Evolutionary conservation across 35 echinoderm and acorn worm species (phyloP).

Genomic region (Acanthaster planci): DNA sequence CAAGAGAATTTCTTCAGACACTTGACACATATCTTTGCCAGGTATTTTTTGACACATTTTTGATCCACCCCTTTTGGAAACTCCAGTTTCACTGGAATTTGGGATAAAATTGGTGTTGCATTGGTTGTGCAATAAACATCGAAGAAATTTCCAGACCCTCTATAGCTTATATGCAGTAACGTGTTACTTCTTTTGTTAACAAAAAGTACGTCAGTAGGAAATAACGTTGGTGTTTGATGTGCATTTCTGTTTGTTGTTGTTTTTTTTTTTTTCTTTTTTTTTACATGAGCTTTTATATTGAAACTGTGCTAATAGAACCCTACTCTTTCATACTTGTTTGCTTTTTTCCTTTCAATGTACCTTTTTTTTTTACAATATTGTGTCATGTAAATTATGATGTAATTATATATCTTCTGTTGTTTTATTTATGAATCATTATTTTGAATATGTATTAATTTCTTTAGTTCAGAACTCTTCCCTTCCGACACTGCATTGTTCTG

Average conservation of each 20-base stretch:
- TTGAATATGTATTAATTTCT: not conserved
- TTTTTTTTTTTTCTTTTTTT: not conserved
- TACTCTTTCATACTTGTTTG: not conserved
- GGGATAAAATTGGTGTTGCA: no score
- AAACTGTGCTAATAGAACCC: conserved; percentile 17
- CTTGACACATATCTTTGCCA: no score
- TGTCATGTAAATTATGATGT: not conserved
- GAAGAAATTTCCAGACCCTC: no score
- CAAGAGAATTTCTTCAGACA: no score
- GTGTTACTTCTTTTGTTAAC: not conserved
- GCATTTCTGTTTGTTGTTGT: not conserved
- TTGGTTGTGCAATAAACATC: no score
- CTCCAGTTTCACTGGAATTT: no score
- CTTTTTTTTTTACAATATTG: not conserved
- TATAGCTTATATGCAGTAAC: no score
- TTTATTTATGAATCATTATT: not conserved
- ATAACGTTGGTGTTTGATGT: not conserved
- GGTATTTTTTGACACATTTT: no score
- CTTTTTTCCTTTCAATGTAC: not conserved
- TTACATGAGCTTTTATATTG: not conserved
- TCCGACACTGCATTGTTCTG: no score
- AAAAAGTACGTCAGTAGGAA: not conserved
- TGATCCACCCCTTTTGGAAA: no score
- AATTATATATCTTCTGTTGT: not conserved
- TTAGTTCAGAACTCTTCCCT: not conserved